phyloP scores from a whole-genome alignment of 2,113 vertebrate genomes.

The Penelope pileata region DNA sequence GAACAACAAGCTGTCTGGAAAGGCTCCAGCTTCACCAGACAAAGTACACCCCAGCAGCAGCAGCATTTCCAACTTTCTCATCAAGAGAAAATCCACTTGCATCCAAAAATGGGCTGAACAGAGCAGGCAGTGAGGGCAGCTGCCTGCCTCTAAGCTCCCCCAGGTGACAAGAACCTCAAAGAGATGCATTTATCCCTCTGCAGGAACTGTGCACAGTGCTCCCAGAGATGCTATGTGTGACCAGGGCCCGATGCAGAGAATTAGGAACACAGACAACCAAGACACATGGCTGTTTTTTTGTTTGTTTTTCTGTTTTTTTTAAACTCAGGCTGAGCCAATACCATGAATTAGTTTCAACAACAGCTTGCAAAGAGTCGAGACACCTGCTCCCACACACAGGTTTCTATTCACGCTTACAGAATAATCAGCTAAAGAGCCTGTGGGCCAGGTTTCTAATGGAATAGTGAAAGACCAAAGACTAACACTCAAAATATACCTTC shows the following conservation, averaged over 20 bases:
- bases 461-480: neutral
- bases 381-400: neutral
- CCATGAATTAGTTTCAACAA: neutral
- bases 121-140: neutral
- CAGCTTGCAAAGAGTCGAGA: neutral
- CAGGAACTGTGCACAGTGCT: neutral
- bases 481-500: neutral
- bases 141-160: neutral
- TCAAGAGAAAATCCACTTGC: neutral
- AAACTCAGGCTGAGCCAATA: neutral
- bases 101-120: neutral
- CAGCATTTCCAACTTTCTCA: accelerated
- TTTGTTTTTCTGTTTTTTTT: neutral
- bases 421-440: neutral
- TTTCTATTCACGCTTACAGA: neutral
- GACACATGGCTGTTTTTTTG: neutral
- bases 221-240: neutral
- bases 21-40: neutral
- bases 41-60: neutral
- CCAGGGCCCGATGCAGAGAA: accelerated
- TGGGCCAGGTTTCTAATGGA: neutral
- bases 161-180: accelerated
- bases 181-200: neutral
- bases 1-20: neutral
- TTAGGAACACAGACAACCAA: neutral